Evolutionary conservation across 2,797 vertebrate genomes (phyloP).

Genomic region (Tolypeutes matacus): DNA sequence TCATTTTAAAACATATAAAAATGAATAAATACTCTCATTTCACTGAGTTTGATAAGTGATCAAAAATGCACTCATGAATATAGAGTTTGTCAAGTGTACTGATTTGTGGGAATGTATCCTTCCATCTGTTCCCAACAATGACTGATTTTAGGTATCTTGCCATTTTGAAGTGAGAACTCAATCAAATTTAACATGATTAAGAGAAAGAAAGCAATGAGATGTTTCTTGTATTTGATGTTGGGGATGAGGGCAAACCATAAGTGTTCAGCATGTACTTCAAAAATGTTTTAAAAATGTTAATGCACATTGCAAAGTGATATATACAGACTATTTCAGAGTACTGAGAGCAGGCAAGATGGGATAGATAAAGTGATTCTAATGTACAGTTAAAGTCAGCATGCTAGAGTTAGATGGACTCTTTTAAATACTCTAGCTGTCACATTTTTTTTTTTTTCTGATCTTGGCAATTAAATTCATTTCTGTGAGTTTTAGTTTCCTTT

Average conservation of each 20-base stretch:
- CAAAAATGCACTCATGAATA: neutral
- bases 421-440: neutral
- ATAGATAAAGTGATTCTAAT: neutral
- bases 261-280: neutral
- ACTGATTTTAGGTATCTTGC: neutral
- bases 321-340: neutral
- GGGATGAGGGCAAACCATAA: neutral
- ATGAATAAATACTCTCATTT: neutral
- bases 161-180: neutral
- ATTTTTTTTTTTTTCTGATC: neutral
- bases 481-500: neutral
- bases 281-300: neutral
- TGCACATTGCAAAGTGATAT: neutral
- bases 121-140: neutral
- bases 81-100: neutral
- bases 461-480: neutral
- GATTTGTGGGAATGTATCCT: neutral
- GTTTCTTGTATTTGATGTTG: neutral
- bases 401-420: neutral
- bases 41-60: neutral
- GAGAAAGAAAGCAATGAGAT: neutral
- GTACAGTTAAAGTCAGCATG: neutral
- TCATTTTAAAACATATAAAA: neutral
- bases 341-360: fast-evolving
- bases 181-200: neutral